Evolutionary conservation across 30 jellyfish, hydroid and myxozoan species (phyloP).

Genomic region (Haliclystus octoradiatus): DNA sequence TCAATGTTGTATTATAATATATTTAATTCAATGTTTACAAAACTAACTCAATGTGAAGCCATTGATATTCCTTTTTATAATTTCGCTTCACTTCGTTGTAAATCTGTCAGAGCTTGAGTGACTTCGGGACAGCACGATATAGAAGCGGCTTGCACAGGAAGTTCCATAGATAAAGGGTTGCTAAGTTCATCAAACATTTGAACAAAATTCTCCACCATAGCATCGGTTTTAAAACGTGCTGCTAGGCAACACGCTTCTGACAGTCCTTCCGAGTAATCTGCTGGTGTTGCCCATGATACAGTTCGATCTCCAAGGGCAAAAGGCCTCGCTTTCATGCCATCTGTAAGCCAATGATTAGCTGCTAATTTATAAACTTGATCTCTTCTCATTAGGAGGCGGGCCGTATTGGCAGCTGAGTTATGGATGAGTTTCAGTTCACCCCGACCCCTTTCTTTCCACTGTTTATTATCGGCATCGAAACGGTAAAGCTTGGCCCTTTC

Average conservation of each 20-base stretch:
- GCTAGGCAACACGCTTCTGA: not conserved
- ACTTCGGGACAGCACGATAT: not conserved
- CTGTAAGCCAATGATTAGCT: constrained; percentile 43
- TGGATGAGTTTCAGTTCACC: constrained; percentile 43
- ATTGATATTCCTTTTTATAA: too few species aligned
- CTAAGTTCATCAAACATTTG: constrained; percentile 10
- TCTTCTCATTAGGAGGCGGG: constrained; percentile 51
- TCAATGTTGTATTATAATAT: too few species aligned
- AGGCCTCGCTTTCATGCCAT: constrained; percentile 39
- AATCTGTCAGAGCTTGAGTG: not conserved
- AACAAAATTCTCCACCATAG: constrained; percentile 10
- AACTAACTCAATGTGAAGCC: too few species aligned
- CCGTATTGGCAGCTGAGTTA: not conserved
- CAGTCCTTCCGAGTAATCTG: not conserved
- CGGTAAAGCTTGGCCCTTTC: constrained; percentile 51
- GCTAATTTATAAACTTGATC: constrained; percentile 53
- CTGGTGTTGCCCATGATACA: constrained; percentile 1
- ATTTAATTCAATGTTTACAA: too few species aligned
- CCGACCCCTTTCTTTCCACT: constrained; percentile 69
- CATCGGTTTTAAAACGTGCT: not conserved
- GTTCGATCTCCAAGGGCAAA: not conserved
- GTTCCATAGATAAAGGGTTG: not conserved
- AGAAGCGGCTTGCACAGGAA: not conserved
- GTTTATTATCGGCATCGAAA: constrained; percentile 27
- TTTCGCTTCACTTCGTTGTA: too few species aligned